These are phyloP conservation scores for Gallirallus australis DNA, from an alignment of 2,797 vertebrate species.

Conservation along the genomic window DNA sequence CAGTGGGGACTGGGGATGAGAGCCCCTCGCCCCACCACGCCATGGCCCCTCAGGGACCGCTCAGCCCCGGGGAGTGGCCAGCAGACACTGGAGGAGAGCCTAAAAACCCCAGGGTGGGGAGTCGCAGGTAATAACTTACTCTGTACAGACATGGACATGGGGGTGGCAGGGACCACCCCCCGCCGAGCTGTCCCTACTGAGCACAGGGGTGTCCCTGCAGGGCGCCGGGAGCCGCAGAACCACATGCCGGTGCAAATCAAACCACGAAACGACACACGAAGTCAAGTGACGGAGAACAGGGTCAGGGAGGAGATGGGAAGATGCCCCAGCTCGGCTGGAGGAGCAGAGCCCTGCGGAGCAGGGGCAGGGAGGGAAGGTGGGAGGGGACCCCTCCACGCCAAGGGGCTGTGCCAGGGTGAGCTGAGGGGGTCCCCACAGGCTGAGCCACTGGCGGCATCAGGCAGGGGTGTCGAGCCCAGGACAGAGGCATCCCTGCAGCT, in stretches of 20 bases:
- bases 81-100: neutral
- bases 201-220: fast-evolving
- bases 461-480: neutral
- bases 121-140: slow-evolving; percentile 49
- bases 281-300: neutral
- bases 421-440: neutral
- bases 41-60: neutral
- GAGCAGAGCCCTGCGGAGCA: neutral
- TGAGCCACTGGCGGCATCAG: neutral
- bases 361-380: neutral
- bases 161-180: neutral
- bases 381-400: neutral
- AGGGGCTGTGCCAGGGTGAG: neutral
- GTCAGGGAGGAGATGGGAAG: neutral
- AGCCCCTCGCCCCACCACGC: neutral
- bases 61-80: fast-evolving
- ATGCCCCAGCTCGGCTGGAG: neutral
- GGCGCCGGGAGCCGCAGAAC: neutral
- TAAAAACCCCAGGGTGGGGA: neutral
- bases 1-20: fast-evolving
- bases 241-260: neutral
- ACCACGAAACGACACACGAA: neutral
- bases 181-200: fast-evolving
- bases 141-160: slow-evolving; percentile 7
- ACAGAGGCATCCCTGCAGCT: neutral